Evolutionary conservation across 1,140 invertebrate genomes (phyloP), one percentile per base, ranked within the genome.

Genomic region (Muscidifurax raptorellus): DNA sequence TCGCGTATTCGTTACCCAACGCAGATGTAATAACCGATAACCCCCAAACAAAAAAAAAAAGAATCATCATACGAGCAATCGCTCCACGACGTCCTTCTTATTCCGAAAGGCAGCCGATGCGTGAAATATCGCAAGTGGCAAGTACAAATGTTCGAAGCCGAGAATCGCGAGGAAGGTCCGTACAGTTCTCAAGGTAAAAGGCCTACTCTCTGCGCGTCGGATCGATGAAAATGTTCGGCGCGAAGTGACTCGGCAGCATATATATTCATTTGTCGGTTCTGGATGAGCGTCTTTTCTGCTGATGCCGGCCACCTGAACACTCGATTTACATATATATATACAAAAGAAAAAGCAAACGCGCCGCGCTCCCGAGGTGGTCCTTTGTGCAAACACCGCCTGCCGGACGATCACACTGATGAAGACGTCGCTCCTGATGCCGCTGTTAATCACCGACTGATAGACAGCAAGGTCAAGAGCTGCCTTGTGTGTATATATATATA

Each of bases 51-150:
- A 59, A 28, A 30, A 40, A 9, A 74, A 13, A 74, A 72, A 36
- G 71, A 28, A 74, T 74, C 52, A 18, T 18, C 22, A 74, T 36
- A 32, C n/a, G n/a, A 36, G 22, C 28, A n/a, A 74, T 74, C 18
- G 30, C 7, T 18, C 15, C 22, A 18, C 52, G 22, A 59, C 52
- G 52, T 59, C 22, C 52, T 59, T 59, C 52, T 59, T 59, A 40
- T 69, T 74, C 32, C 30, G 71, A 80, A 74, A 74, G 78, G 36
- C 25, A 47, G 59, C 40, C 64, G 67, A 79, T 78, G 59, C 74
- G 76, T 69, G 36, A 78, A 84, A 69, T 40, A 84, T 74, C 47
- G 30, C 40, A 28, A 82, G 71, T 82, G 71, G 69, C 28, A 75
- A 82, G 74, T 71, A 82, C 36, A 47, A 59, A 64, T 74, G 47